Evolutionary conservation across 2,888 invertebrate species (phyloP), one percentile per base, ranked within the genome.

Genomic region (Polydrusus pterygomalis): DNA sequence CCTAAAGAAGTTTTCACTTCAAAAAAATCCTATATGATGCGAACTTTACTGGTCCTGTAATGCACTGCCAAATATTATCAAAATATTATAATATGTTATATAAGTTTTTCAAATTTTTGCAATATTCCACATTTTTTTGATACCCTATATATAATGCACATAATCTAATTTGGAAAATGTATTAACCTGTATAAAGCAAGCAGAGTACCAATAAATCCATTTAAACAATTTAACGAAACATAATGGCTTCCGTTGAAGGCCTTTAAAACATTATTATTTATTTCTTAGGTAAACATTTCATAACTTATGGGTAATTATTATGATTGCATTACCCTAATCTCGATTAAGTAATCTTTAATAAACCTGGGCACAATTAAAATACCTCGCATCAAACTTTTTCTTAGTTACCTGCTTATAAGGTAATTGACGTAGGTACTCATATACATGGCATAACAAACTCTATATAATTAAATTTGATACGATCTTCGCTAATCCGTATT

Each of bases 401-500:
- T 38, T 63, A 43, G 25, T 30, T 63, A 63, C 63, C 63, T 63
- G 47, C 64, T 56, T 64, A 54, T 47, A 60, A 54, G 54, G 56
- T 71, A 71, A 71, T 71, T 71, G 64, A 64, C 38, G 51, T 63
- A 64, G 54, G 71, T 25, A 64, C 71, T 45, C 25, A 64, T 71
- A 69, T 69, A n/a, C 20, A 13, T n/a, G 34, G 30, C 69, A 69
- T 69, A 69, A 54, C 56, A 63, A 63, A 64, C 68, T 74, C 69
- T 20, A 54, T 74, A 54, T 75, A 67, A 75, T 75, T 75, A 75
- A 75, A 70, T 70, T 67, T 67, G 75, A 75, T 75, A 75, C 65
- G 64, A 75, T 75, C 75, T 75, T 70, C 47, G 70, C 75, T 75
- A 70, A 75, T 75, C 75, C 60, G 64, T 75, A 70, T 70, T 75